These are phyloP conservation scores for Aporophyla lueneburgensis DNA, from an alignment of 2,888 invertebrate species.

Conservation along the genomic window DNA sequence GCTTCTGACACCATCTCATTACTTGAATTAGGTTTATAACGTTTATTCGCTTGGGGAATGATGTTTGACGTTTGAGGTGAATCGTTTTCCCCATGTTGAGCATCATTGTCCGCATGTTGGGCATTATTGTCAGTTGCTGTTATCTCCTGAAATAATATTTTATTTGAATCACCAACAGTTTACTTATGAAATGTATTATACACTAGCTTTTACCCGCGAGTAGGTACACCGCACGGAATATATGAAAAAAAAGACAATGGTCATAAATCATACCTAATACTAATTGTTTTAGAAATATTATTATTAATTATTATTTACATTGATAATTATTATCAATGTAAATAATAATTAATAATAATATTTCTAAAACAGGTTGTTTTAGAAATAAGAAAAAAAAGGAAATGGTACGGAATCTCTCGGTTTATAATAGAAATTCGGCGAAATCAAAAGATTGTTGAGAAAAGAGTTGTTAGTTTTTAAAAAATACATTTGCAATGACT, in stretches of 20 bases:
- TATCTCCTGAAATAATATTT: constrained; percentile 15
- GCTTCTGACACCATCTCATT: constrained; percentile 11
- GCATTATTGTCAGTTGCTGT: constrained; percentile 13
- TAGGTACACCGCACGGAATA: constrained; percentile 13
- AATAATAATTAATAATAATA: constrained; percentile 31
- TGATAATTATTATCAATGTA: background rate
- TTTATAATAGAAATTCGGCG: constrained; percentile 8
- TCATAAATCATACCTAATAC: no score
- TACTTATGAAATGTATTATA: constrained; percentile 15
- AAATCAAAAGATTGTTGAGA: constrained; percentile 4
- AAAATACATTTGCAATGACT: constrained; percentile 1
- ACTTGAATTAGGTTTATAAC: constrained; percentile 14
- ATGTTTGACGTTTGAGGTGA: constrained; percentile 15
- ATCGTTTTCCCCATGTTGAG: constrained; percentile 14
- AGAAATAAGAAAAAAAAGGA: constrained; percentile 20
- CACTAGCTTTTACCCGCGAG: constrained; percentile 15
- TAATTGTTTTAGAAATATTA: no score
- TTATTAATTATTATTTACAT: no score
- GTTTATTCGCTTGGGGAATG: constrained; percentile 14
- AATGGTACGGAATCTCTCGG: constrained; percentile 15
- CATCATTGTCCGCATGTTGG: constrained; percentile 11
- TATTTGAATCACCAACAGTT: constrained; percentile 15
- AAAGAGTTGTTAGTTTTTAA: constrained; percentile 5
- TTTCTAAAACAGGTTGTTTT: constrained; percentile 41
- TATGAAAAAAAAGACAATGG: constrained; percentile 1